Evolutionary conservation across 2,888 invertebrate genomes (phyloP).

Genomic region (Onchidella celtica): DNA sequence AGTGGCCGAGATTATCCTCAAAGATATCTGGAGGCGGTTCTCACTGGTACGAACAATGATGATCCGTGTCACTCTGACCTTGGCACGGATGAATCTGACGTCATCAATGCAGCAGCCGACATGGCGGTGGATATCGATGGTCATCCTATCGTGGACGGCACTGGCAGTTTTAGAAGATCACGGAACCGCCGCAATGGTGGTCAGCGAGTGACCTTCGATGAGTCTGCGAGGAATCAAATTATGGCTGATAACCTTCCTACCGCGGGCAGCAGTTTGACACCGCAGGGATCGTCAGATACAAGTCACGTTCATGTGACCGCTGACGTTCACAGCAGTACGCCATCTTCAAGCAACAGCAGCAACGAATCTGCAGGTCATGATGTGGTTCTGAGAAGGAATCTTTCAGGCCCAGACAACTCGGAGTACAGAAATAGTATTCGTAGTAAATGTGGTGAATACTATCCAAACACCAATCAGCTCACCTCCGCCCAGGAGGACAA

Average conservation of each 20-base stretch:
- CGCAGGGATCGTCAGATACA: slow-evolving; percentile 43
- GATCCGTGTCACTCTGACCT: slow-evolving; percentile 50
- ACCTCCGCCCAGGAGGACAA: slow-evolving; percentile 48
- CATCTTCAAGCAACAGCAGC: slow-evolving; percentile 5
- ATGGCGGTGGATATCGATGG: slow-evolving; percentile 47
- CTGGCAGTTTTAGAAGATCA: slow-evolving; percentile 52
- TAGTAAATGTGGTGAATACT: slow-evolving; percentile 65
- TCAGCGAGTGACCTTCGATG: slow-evolving; percentile 75
- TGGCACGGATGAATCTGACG: slow-evolving; percentile 54
- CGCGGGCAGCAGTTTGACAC: slow-evolving; percentile 18
- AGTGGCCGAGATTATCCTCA: slow-evolving; percentile 61
- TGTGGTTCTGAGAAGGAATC: slow-evolving; percentile 23
- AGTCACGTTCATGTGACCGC: slow-evolving; percentile 64
- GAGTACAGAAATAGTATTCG: slow-evolving; percentile 67
- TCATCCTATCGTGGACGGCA: slow-evolving; percentile 47
- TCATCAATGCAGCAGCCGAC: slow-evolving; percentile 40
- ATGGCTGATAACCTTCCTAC: slow-evolving; percentile 40
- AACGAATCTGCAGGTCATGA: slow-evolving; percentile 25
- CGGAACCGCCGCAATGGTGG: slow-evolving; percentile 62
- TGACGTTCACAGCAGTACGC: slow-evolving; percentile 63
- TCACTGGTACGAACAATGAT: slow-evolving; percentile 29
- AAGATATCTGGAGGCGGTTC: slow-evolving; percentile 50
- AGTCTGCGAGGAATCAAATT: slow-evolving; percentile 61
- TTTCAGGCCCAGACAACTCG: slow-evolving; percentile 51
- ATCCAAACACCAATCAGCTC: slow-evolving; percentile 51